Evolutionary conservation across 2,888 invertebrate genomes (phyloP), one percentile per base, ranked within the genome.

Genomic region (Trissolcus japonicus): DNA sequence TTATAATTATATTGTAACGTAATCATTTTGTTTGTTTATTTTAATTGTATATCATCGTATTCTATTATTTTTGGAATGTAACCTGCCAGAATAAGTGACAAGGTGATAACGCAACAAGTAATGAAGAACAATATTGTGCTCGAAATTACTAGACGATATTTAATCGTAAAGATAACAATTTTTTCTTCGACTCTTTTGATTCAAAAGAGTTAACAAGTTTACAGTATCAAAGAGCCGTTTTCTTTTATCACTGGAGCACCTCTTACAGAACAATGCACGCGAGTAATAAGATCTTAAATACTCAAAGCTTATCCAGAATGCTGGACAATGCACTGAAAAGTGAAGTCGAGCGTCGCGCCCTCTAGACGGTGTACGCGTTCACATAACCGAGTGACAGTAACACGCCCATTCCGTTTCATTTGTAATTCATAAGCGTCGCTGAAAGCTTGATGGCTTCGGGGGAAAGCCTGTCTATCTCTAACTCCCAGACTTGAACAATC

Each of bases 401-500:
- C 25, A 25, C 41, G 63, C 9, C 61, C 76, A 57, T 67, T 60
- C 67, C 68, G 59, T 73, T 79, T 76, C 79, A 76, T 79, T 68
- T 73, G 79, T 65, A 76, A 79, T 79, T 79, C 79, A 79, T 76
- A 79, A 76, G 66, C 73, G 75, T 68, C 68, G 59, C 41, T 63
- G 63, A 55, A 74, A 68, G 59, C 68, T 46, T 55, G 67, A 74
- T 74, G 48, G 66, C 73, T 61, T 29, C 61, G 61, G 66, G 73
- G 66, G n/a, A 61, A 41, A 51, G 40, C 11, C 35, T 35, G 14
- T 29, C 16, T 35, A 35, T 35, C 35, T 35, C 35, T 21, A 43
- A 46, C 71, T 59, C 40, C 53, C 65, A 29, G 50, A 16, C 40
- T 62, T 41, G 53, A 53, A 71, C 62, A 71, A 62, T 54, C 54